Base-by-base conservation (phyloP, 1,140 invertebrate species). In the Drosophila varians region DNA sequence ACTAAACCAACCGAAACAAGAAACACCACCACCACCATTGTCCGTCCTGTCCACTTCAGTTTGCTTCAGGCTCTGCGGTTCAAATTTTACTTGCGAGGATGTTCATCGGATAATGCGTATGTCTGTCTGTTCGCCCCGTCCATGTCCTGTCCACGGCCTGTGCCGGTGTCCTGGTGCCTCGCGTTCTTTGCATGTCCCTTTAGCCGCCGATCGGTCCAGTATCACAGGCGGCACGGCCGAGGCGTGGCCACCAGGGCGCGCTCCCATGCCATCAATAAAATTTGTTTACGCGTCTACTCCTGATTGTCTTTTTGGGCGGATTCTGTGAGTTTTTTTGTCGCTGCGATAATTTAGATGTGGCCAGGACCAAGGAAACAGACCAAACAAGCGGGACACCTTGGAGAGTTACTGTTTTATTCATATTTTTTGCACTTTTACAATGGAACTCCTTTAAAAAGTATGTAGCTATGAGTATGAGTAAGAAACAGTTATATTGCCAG, bases 1-100 rank as follows among this genome's bases (percentile, higher is more conserved):
- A 21, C 21, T 21, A 21, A 21, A 21, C 21, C 21, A 21, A 21
- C 19, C 11, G 9, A 5, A 21, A 25, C 42, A n/a, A 3, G 6
- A 46, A 46, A n/a, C 2, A 9, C 3, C 19, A 21, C 21, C 21
- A 21, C 21, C 21, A 21, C 21, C 21, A 21, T 21, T 4, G 4
- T 23, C 11, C 19, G 19, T 12, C 21, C n/a, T 23, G 34, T 36
- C 34, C 34, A 7, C 38, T 42, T 14, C 36, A 5, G 12, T 3
- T 8, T 16, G 38, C 16, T 18, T 42, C 19, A 3, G 16, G 16
- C 38, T 42, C 38, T 42, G 38, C 38, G 38, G 38, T 18, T 42
- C 6, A 42, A 42, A 42, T 42, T 42, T 42, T 42, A 42, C 16
- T 8, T 42, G 38, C 8, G 14, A 42, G 38, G 38, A 42, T 42